Evolutionary conservation across 2,113 vertebrate genomes (phyloP).

Genomic region (Crypturellus undulatus): DNA sequence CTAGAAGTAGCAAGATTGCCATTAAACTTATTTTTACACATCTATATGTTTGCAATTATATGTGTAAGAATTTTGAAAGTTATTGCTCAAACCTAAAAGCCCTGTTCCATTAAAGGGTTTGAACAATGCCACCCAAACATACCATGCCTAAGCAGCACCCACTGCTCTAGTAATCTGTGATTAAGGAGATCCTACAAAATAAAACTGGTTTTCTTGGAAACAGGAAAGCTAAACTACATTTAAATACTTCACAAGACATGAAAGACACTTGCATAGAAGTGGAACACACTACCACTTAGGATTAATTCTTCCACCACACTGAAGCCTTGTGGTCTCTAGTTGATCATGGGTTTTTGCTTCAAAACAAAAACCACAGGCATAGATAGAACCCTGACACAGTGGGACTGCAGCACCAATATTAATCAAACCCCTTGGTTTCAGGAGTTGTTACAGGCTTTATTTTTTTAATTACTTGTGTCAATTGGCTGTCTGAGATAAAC

Average conservation of each 20-base stretch:
- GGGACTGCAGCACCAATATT: background rate
- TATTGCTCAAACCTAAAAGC: background rate
- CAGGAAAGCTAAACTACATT: slow-evolving; percentile 47
- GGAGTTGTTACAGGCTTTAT: slow-evolving; percentile 40
- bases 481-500: slow-evolving; percentile 68
- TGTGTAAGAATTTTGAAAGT: background rate
- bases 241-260: slow-evolving; percentile 45
- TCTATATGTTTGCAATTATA: background rate
- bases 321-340: background rate
- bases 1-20: background rate
- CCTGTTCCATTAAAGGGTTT: background rate
- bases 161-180: background rate
- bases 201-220: background rate
- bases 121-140: background rate
- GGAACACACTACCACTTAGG: background rate
- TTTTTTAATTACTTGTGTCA: slow-evolving; percentile 51
- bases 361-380: background rate
- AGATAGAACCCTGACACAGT: background rate
- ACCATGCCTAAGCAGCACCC: background rate
- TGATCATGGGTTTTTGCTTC: background rate
- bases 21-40: background rate
- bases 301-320: background rate
- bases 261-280: slow-evolving; percentile 32
- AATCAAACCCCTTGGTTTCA: slow-evolving; percentile 70
- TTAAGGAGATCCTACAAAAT: slow-evolving; percentile 6